These are phyloP conservation scores for Aradus depressus DNA, from an alignment of 2,888 invertebrate species.

Conservation along the genomic window DNA sequence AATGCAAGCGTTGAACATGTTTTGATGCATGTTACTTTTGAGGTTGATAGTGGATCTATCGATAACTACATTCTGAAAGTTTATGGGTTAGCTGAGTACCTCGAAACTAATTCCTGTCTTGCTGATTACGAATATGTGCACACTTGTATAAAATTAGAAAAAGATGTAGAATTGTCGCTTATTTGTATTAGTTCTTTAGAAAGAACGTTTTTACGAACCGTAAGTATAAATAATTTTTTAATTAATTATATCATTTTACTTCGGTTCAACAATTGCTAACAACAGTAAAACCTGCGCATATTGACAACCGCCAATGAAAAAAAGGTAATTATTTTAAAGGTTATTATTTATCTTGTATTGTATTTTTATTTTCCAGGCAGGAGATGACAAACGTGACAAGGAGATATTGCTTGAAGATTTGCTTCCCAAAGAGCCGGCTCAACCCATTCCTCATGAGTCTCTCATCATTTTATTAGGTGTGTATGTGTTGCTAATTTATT, in stretches of 20 bases:
- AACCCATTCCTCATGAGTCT: constrained; percentile 68
- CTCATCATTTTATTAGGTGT: constrained; percentile 72
- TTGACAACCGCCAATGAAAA: neutral
- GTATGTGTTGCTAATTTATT: neutral
- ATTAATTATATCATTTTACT: neutral
- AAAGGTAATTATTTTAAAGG: neutral
- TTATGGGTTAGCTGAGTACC: constrained; percentile 78
- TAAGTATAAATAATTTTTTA: constrained; percentile 14
- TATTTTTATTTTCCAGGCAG: constrained; percentile 38
- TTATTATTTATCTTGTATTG: constrained; percentile 10
- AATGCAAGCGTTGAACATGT: constrained; percentile 77
- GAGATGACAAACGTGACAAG: constrained; percentile 70
- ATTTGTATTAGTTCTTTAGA: constrained; percentile 3
- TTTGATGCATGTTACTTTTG: constrained; percentile 69
- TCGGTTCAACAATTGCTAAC: too few relatives aligned
- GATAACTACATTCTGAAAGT: constrained; percentile 62
- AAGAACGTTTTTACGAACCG: constrained; percentile 19
- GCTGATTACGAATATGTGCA: constrained; percentile 89
- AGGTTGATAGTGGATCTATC: constrained; percentile 58
- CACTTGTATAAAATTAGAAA: constrained; percentile 82
- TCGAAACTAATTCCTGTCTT: constrained; percentile 69
- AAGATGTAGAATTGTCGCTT: constrained; percentile 59
- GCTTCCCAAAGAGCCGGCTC: constrained; percentile 59
- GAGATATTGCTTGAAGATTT: constrained; percentile 66
- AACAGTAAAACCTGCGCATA: too few relatives aligned